These are phyloP conservation scores for Sabatieria punctata DNA, from an alignment of 2,888 invertebrate species.

Conservation along the genomic window DNA sequence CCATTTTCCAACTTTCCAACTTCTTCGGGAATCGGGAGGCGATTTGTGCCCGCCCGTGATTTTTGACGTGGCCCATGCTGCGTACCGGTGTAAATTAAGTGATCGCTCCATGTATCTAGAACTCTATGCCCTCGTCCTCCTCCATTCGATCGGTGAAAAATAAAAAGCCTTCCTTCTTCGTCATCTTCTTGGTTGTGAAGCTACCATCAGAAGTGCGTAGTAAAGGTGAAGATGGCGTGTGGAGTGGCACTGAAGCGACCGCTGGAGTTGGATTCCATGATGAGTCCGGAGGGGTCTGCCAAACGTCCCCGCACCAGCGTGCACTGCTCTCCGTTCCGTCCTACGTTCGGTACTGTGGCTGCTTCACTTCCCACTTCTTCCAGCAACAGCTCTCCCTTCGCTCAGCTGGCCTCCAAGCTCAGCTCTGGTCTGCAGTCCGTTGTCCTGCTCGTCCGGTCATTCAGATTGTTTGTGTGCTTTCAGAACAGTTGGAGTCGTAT, in stretches of 20 bases:
- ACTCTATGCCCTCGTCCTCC: too few species aligned
- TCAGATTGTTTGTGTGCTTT: neutral
- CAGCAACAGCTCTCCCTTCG: neutral
- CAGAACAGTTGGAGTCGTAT: conserved; percentile 24
- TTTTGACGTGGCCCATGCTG: too few species aligned
- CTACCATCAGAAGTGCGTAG: too few species aligned
- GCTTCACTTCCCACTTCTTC: conserved; percentile 15
- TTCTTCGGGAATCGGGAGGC: too few species aligned
- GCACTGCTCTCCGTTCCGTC: conserved; percentile 27
- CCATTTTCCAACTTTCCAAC: too few species aligned
- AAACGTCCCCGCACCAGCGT: conserved; percentile 21
- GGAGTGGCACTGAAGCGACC: conserved; percentile 29
- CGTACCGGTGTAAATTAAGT: too few species aligned
- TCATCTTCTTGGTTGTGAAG: too few species aligned
- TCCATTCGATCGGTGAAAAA: too few species aligned
- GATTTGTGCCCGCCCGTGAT: too few species aligned
- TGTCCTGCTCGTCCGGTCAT: neutral
- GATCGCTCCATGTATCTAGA: too few species aligned
- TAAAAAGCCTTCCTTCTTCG: too few species aligned
- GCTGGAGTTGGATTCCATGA: conserved; percentile 24
- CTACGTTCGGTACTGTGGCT: conserved; percentile 25
- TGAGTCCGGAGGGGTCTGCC: conserved; percentile 22
- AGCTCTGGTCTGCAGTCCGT: neutral
- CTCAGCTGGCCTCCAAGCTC: neutral
- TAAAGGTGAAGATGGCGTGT: conserved; percentile 30